Evolutionary conservation across 2,797 vertebrate genomes (phyloP), one percentile per base, ranked within the genome.

Genomic region (Pachyuromys duprasi): DNA sequence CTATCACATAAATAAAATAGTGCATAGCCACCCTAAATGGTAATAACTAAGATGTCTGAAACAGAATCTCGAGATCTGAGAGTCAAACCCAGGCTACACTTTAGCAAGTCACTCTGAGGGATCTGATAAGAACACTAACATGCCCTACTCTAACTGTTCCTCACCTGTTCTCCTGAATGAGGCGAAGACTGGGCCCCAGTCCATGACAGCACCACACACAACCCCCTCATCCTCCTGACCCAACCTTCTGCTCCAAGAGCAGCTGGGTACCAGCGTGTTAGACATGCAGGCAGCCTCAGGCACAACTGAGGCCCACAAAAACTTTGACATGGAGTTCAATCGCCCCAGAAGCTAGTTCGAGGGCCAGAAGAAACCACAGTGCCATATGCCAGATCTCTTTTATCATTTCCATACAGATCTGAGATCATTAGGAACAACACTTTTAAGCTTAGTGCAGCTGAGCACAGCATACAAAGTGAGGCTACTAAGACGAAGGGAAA

Each of bases 31-130:
- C 55, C 36, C 31, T 89, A 86, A 45, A 53, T 18, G 5, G 28
- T 42, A 86, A 80, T 55, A 57, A 60, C 6, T 70, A 88, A 60
- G 57, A 76, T 87, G 8, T 28, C 60, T 83, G 80, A 78, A 87
- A 88, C 72, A 55, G n/a, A 94, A 65, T 36, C 93, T 17, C 20
- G 67, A 78, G 70, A 75, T 31, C 57, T 84, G 83, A 91, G 80
- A 91, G n/a, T 63, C 69, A 78, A 86, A 69, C 36, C 11, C 49
- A 72, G 83, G 75, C 45, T 78, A 31, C 53, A 93, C 75, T 45
- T 81, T 53, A 67, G 33, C n/a, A 86, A 62, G 42, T 39, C 69
- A 86, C 79, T 62, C 3, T 2, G 0, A 69, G 55, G 82, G 82
- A 33, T n/a, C 4, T 3, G 53, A 81, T 12, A 26, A 89, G 84